Evolutionary conservation across 2,113 vertebrate species (phyloP).

Genomic region (human (Homo sapiens)): GRCh38 chr16:62511501-62512000

Average conservation of each 20-base stretch:
- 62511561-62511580: not conserved
- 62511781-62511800: not conserved
- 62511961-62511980: too few species aligned
- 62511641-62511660: too few species aligned
- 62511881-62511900: too few species aligned
- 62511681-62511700: not conserved
- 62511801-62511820: too few species aligned
- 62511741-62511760: not conserved
- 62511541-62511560: not conserved
- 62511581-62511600: not conserved
- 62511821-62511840: too few species aligned
- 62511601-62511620: not conserved
- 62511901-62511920: too few species aligned
- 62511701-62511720: not conserved
- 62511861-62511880: too few species aligned
- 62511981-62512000: too few species aligned
- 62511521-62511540: not conserved
- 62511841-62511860: too few species aligned
- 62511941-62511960: too few species aligned
- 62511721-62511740: not conserved
- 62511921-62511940: too few species aligned
- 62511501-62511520: not conserved
- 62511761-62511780: fast-evolving
- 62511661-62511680: not conserved
- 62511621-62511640: not conserved